phyloP scores from a whole-genome alignment of 53 echinoderm and acorn worm species.

The Apostichopus leukothele region DNA sequence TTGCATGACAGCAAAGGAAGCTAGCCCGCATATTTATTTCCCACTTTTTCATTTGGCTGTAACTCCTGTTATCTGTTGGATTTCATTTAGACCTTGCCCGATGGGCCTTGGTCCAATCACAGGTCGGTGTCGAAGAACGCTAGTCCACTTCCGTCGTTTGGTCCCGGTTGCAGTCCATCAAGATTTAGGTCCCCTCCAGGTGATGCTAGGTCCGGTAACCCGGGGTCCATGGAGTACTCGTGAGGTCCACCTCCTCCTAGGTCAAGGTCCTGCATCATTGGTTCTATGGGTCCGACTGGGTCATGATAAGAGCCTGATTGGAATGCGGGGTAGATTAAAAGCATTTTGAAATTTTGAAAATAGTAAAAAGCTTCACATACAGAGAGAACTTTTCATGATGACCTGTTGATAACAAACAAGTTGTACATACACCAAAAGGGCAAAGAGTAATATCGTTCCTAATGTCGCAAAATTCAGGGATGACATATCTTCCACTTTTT shows the following conservation, averaged over 20 bases:
- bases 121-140: constrained; percentile 97
- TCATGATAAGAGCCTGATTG: constrained; percentile 71
- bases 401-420: too few relatives aligned
- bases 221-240: constrained; percentile 85
- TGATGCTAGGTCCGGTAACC: constrained; percentile 83
- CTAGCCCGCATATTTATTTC: too few relatives aligned
- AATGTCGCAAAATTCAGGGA: too few relatives aligned
- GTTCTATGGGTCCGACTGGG: constrained; percentile 83
- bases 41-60: too few relatives aligned
- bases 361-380: too few relatives aligned
- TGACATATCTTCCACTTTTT: too few relatives aligned
- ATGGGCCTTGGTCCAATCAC: constrained; percentile 2
- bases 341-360: too few relatives aligned
- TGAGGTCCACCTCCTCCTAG: constrained; percentile 70
- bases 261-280: constrained; percentile 99
- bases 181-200: constrained; percentile 83
- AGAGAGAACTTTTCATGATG: too few relatives aligned
- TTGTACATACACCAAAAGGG: background rate
- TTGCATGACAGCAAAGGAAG: too few relatives aligned
- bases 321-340: background rate
- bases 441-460: background rate
- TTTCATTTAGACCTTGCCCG: background rate
- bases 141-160: constrained; percentile 82
- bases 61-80: too few relatives aligned
- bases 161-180: constrained; percentile 67